Base-by-base conservation (phyloP, 2,113 vertebrate genomes). In the Hassar affinis region DNA sequence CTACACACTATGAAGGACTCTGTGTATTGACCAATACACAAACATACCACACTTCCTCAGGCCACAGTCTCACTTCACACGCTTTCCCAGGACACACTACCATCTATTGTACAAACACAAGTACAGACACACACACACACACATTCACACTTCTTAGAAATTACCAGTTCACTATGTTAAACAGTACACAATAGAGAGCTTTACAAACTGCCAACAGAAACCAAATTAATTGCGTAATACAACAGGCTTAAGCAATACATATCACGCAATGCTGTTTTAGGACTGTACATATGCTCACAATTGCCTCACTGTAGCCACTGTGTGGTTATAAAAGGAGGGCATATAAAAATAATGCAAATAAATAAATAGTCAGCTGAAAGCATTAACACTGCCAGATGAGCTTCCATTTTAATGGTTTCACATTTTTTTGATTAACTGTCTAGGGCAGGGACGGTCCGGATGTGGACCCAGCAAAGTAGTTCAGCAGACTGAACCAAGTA, bases 1-100 rank as follows among this genome's bases (percentile, higher is more conserved):
- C 66, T 82, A 87, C 84, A 54, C 69, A 77, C 83, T 79, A 87
- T 82, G 77, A 82, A 83, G 76, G 80, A 80, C 83, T 79, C 61
- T 79, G 75, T 85, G 79, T 74, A 85, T 85, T 81, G 59, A 76
- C 77, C 45, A 77, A 75, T 30, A 78, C 69, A 85, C 84, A 79
- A 87, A 78, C 81, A 85, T 80, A 52, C 59, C 76, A 83, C 82
- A 80, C 80, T 80, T 85, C 80, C 84, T 80, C 54, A 59, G 62
- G 35, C 56, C 57, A 81, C 83, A 54, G 12, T 52, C 54, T 54
- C 45, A n/a, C 25, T 78, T 80, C 47, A 83, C 49, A 83, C 45
- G 10, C 84, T 68, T 66, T 79, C 47, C 64, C 59, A 76, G 75
- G 33, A 74, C 56, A 85, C 59, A 38, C 25, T 66, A 74, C 59